Conservation (phyloP, 1,140 invertebrate genomes). For the Drosophila repleta region DNA sequence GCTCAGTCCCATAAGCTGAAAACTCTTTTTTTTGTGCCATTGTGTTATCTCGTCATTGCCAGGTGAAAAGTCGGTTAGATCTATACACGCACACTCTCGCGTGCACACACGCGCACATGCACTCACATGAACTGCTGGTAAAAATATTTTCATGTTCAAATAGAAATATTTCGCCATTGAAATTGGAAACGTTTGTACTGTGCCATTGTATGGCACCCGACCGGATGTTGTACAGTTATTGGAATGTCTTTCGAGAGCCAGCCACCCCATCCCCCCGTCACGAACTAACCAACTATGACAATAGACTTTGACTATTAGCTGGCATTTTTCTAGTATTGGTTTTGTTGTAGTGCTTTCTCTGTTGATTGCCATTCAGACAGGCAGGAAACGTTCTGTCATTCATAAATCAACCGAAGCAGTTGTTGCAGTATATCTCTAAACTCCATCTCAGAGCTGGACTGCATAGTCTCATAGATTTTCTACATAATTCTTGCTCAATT, state of each 20-base stretch:
- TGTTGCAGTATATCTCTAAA: no score
- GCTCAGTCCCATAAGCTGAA: neutral
- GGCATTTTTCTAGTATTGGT: slow-evolving; percentile 61
- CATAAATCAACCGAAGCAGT: no score
- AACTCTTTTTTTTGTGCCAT: slow-evolving; percentile 36
- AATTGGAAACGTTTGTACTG: slow-evolving; percentile 75
- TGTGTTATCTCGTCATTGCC: slow-evolving; percentile 59
- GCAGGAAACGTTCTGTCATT: slow-evolving; percentile 63
- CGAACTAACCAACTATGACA: slow-evolving; percentile 36
- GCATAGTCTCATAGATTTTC: no score
- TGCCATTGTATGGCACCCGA: slow-evolving; percentile 62
- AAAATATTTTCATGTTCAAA: slow-evolving; percentile 77
- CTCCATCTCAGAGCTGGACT: no score
- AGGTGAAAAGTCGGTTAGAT: slow-evolving; percentile 71
- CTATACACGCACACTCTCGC: slow-evolving; percentile 8
- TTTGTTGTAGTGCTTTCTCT: slow-evolving; percentile 20
- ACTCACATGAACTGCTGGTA: slow-evolving; percentile 55
- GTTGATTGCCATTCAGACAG: slow-evolving; percentile 41
- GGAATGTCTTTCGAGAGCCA: slow-evolving; percentile 58
- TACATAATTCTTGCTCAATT: no score
- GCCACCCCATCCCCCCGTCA: no score
- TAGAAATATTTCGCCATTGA: slow-evolving; percentile 76
- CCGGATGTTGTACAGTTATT: slow-evolving; percentile 79
- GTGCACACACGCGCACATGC: slow-evolving; percentile 4
- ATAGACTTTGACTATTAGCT: slow-evolving; percentile 69